phyloP scores from a whole-genome alignment of 1,140 invertebrate genomes.

The Arctopsyche grandis region DNA sequence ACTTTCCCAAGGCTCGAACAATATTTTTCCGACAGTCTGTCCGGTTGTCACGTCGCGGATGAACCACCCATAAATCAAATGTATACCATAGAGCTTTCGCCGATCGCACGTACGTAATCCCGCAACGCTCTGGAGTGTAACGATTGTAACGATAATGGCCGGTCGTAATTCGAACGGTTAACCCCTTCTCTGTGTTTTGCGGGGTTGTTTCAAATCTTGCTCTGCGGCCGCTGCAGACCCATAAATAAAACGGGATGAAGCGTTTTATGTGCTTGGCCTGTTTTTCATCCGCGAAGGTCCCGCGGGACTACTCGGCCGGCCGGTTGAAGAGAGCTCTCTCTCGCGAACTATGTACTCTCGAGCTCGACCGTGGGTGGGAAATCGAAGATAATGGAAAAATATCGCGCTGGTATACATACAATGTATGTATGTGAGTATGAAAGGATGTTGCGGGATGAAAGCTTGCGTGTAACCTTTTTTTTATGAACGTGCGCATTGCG shows the following conservation, averaged over 20 bases:
- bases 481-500: too few relatives aligned
- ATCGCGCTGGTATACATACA: too few relatives aligned
- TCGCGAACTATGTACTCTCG: background rate
- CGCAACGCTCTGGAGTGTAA: background rate
- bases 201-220: background rate
- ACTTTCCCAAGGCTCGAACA: too few relatives aligned
- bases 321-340: background rate
- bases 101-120: too few relatives aligned
- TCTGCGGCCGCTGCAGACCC: background rate
- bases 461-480: too few relatives aligned
- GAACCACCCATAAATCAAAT: too few relatives aligned
- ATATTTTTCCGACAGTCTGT: too few relatives aligned
- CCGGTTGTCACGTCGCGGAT: too few relatives aligned
- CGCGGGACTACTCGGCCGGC: background rate
- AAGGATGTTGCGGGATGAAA: too few relatives aligned
- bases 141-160: background rate
- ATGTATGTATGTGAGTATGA: too few relatives aligned
- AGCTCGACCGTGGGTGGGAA: background rate
- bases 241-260: constrained; percentile 14
- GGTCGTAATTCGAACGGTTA: background rate
- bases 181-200: background rate
- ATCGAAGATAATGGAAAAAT: background rate
- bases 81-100: too few relatives aligned
- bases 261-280: constrained; percentile 1
- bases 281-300: constrained; percentile 9